Evolutionary conservation across 2,113 vertebrate genomes (phyloP).

Genomic region (Panthera uncia): DNA sequence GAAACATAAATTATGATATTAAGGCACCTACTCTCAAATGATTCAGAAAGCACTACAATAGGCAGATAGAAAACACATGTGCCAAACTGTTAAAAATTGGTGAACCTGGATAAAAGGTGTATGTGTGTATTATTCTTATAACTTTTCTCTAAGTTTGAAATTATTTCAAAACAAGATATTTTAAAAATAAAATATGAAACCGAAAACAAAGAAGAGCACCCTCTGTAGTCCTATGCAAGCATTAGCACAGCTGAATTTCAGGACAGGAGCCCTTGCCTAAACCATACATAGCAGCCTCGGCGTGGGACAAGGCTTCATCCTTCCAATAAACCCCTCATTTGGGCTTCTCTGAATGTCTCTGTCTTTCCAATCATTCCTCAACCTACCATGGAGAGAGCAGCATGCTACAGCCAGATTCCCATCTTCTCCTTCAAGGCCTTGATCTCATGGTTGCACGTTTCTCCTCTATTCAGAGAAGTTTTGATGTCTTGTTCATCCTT

Average conservation of each 20-base stretch:
- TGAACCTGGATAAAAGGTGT: neutral
- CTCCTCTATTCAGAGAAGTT: neutral
- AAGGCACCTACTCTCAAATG: neutral
- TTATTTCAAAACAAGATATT: conserved; percentile 38
- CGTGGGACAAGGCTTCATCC: neutral
- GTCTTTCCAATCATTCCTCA: neutral
- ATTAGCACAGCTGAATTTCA: neutral
- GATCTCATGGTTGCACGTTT: neutral
- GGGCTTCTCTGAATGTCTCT: neutral
- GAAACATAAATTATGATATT: neutral
- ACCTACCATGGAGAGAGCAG: neutral
- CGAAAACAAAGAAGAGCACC: neutral
- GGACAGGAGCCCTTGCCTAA: neutral
- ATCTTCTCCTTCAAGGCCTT: neutral
- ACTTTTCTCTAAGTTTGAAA: conserved; percentile 37
- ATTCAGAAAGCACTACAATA: neutral
- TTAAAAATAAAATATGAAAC: conserved; percentile 3
- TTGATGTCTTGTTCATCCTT: neutral
- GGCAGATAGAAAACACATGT: neutral
- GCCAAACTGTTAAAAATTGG: neutral
- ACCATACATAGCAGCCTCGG: neutral
- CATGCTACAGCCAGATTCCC: neutral
- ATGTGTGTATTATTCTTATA: neutral
- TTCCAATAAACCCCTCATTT: neutral
- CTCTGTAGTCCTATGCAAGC: neutral